Conservation (phyloP, 2,888 invertebrate genomes). For the Dexiosoma caninum region DNA sequence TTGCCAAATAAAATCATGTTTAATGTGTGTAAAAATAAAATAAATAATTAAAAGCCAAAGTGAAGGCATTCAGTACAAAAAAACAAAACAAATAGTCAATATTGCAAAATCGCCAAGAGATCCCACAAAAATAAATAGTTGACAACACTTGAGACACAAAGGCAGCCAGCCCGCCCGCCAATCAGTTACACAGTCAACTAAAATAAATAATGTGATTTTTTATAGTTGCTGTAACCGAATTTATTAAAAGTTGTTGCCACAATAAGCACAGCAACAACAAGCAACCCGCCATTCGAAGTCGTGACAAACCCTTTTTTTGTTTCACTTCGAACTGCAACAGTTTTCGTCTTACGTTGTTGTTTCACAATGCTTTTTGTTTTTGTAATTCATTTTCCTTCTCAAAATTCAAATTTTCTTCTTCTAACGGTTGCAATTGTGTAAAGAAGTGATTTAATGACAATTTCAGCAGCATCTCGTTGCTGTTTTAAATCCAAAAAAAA, state of each 20-base stretch:
- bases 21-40: background rate
- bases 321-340: slow-evolving; percentile 12
- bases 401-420: slow-evolving; percentile 29
- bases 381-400: background rate
- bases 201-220: slow-evolving; percentile 38
- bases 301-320: slow-evolving; percentile 52
- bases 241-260: slow-evolving; percentile 30
- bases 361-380: background rate
- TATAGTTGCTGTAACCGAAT: slow-evolving; percentile 11
- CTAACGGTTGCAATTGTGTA: slow-evolving; percentile 42
- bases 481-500: background rate
- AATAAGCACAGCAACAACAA: slow-evolving; percentile 12
- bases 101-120: slow-evolving; percentile 53
- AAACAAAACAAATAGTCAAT: no score
- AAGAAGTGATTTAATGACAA: slow-evolving; percentile 59
- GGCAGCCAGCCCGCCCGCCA: background rate
- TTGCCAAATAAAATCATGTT: background rate
- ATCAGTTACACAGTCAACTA: background rate
- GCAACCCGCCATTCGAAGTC: slow-evolving; percentile 53
- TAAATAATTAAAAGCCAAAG: slow-evolving; percentile 18
- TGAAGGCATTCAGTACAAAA: slow-evolving; percentile 54
- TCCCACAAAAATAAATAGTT: background rate
- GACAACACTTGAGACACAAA: background rate
- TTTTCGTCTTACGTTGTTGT: slow-evolving; percentile 16
- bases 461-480: slow-evolving; percentile 46